phyloP scores from a whole-genome alignment of 2,888 invertebrate species.

The Amphipoea oculea region DNA sequence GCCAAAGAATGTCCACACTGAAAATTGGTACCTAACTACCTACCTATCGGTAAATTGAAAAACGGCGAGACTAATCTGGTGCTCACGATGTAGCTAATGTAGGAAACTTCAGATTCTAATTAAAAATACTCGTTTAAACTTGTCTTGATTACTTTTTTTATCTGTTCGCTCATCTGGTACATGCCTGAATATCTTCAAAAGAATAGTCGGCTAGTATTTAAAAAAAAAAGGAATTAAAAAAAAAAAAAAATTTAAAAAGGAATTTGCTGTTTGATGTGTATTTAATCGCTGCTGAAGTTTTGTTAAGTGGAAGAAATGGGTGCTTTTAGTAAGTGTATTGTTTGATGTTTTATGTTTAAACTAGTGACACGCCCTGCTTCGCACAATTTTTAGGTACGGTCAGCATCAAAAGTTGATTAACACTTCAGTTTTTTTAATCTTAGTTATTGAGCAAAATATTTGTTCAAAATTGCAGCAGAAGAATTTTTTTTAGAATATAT shows the following conservation, averaged over 20 bases:
- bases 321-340: constrained; percentile 42
- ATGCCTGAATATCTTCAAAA: constrained; percentile 32
- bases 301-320: constrained; percentile 26
- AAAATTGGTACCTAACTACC: constrained; percentile 16
- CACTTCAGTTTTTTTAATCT: too few species aligned
- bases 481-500: too few species aligned
- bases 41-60: constrained; percentile 58
- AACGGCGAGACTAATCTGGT: constrained; percentile 60
- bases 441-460: too few species aligned
- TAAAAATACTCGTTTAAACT: constrained; percentile 63
- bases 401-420: too few species aligned
- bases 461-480: too few species aligned
- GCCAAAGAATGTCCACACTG: constrained; percentile 31
- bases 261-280: constrained; percentile 21
- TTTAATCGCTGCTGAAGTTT: constrained; percentile 13
- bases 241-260: not conserved
- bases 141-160: constrained; percentile 62
- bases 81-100: constrained; percentile 50
- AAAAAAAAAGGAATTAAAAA: too few species aligned
- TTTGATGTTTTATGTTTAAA: not conserved
- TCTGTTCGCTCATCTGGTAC: constrained; percentile 26
- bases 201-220: constrained; percentile 1
- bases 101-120: constrained; percentile 67
- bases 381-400: not conserved
- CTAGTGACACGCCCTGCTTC: not conserved